Evolutionary conservation across 2,113 vertebrate genomes (phyloP), one percentile per base, ranked within the genome.

Genomic region (Oostethus manadensis): DNA sequence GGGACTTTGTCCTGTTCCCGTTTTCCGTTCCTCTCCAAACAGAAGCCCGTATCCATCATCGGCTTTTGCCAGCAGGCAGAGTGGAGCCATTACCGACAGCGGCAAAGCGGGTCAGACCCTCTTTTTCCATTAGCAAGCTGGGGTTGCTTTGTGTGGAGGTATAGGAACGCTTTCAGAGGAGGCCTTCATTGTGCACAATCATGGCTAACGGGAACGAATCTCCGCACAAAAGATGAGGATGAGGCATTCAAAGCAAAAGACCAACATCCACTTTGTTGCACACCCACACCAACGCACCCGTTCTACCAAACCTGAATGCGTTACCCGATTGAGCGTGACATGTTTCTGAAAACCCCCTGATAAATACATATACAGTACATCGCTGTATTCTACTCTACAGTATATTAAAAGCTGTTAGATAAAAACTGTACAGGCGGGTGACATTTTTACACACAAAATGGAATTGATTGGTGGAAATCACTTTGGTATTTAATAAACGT

Each of bases 71-170:
- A 42, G 48, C 48, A 69, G 86, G 78, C 85, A 68, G 22, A 10
- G 67, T 55, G 51, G 20, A 45, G 49, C 81, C 84, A 84, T 87
- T 87, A 86, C 66, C 43, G 78, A 51, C 72, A 63, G 69, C 53
- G 71, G 71, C 14, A 40, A 40, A 76, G 35, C 29, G 71, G 80
- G 77, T 83, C 77, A 70, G 82, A 80, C 73, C 0, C 72, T 78
- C 73, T 80, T 89, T 85, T 89, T 88, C 88, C 88, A 89, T 88
- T 89, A 86, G 76, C 68, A 68, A 35, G 58, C 51, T 4, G 44
- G 46, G 26, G 66, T 35, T 58, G 68, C 56, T 83, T 78, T 82
- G 71, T 80, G 72, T 51, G 23, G 57, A 51, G 66, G 60, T 47
- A 11, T 18, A 21, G 51, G 2, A 22, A 69, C 47, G 79, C 78